Conservation (phyloP, 1,140 invertebrate genomes). For the Polypedilum vanderplanki region DNA sequence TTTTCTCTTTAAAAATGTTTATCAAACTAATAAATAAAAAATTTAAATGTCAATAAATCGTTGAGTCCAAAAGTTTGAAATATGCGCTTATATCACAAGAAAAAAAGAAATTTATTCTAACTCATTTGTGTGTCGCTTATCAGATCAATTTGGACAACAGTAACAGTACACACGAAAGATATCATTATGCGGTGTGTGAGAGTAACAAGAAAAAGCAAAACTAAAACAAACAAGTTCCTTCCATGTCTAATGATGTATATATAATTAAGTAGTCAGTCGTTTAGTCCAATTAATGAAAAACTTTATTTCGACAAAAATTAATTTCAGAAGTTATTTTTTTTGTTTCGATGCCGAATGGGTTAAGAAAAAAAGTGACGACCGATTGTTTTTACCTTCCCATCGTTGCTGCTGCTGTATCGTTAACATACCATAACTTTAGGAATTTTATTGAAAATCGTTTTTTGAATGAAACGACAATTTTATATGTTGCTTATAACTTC, state of each 20-base stretch:
- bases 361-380: neutral
- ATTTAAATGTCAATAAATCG: too few species aligned
- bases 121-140: too few species aligned
- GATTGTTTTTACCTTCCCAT: neutral
- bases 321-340: neutral
- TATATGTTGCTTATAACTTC: slow-evolving; percentile 13
- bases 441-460: slow-evolving; percentile 20
- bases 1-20: too few species aligned
- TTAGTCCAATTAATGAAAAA: slow-evolving; percentile 14
- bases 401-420: neutral
- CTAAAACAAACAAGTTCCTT: slow-evolving; percentile 2
- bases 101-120: too few species aligned
- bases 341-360: neutral
- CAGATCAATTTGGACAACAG: too few species aligned
- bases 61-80: too few species aligned
- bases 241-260: slow-evolving; percentile 18
- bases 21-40: too few species aligned
- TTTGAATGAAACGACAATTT: slow-evolving; percentile 19
- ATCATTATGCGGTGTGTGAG: too few species aligned
- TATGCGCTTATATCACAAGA: too few species aligned
- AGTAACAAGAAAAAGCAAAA: neutral
- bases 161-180: too few species aligned
- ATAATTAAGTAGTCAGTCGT: slow-evolving; percentile 18
- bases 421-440: slow-evolving; percentile 12
- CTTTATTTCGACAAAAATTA: slow-evolving; percentile 19